A percentile compares a stretch with the other conserved stretches of the same genome.
Evolutionary conservation across 2,113 vertebrate genomes (phyloP).

Genomic region (Cichladusa arquata): DNA sequence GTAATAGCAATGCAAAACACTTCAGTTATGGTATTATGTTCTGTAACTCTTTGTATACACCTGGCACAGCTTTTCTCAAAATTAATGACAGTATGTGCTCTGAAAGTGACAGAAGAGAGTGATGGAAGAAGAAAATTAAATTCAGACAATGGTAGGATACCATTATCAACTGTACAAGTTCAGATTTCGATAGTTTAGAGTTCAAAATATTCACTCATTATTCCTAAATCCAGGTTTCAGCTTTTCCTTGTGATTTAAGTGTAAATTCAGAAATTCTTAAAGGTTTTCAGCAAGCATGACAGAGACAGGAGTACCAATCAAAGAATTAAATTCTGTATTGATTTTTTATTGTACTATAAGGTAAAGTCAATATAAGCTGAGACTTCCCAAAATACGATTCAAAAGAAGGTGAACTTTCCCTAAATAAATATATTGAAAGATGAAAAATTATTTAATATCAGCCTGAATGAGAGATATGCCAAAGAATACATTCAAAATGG

Average conservation of each 20-base stretch:
- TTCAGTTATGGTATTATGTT: not conserved
- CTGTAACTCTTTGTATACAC: not conserved
- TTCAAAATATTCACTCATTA: not conserved
- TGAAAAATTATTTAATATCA: not conserved
- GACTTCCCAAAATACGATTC: not conserved
- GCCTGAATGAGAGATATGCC: not conserved
- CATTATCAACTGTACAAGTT: not conserved
- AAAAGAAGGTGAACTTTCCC: not conserved
- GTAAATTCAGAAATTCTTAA: not conserved
- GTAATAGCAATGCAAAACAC: not conserved
- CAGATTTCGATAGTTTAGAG: not conserved
- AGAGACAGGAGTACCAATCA: not conserved
- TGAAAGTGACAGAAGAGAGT: not conserved
- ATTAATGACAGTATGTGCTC: not conserved
- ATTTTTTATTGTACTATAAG: not conserved
- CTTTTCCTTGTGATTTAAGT: not conserved
- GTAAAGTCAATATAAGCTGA: not conserved
- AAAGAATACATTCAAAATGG: not conserved
- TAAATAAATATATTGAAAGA: not conserved
- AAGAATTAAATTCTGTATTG: not conserved
- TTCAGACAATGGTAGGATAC: not conserved
- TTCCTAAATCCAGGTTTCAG: not conserved
- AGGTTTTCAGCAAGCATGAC: not conserved
- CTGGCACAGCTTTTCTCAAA: not conserved
- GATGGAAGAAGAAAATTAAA: constrained; percentile 16